A percentile compares a stretch with the other conserved stretches of the same genome.
Evolutionary conservation across 2,888 invertebrate species (phyloP).

Genomic region (Griposia aprilina): DNA sequence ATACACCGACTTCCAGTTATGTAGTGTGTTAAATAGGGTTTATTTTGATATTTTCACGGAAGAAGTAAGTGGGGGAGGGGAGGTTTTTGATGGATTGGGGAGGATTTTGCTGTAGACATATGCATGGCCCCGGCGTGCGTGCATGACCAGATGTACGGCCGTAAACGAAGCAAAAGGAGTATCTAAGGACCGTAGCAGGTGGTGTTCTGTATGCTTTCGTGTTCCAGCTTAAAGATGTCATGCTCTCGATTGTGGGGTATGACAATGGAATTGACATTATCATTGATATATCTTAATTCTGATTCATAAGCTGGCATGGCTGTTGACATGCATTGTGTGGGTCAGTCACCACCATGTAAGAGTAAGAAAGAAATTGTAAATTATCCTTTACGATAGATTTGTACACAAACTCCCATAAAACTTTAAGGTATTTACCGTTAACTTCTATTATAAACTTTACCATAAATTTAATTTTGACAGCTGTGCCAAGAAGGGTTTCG

Average conservation of each 20-base stretch:
- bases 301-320: not conserved
- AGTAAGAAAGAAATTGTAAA: not conserved
- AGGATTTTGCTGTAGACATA: not conserved
- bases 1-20: conserved; percentile 50
- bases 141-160: too few species aligned
- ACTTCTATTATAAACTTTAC: not conserved
- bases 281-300: not conserved
- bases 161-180: too few species aligned
- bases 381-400: not conserved
- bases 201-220: not conserved
- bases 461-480: conserved; percentile 3
- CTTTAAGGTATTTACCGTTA: not conserved
- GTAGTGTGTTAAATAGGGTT: conserved; percentile 33
- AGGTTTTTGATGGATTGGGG: conserved; percentile 1
- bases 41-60: conserved; percentile 37
- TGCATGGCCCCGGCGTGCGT: too few species aligned
- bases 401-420: not conserved
- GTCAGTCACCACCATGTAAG: not conserved
- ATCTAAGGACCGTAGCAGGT: too few species aligned
- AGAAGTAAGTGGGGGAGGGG: too few species aligned
- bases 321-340: too few species aligned
- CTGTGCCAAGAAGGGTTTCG: conserved; percentile 8
- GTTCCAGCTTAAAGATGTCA: not conserved
- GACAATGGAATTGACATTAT: not conserved
- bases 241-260: not conserved